Conservation (phyloP, 2,888 invertebrate species). For the Ophion ellenae region DNA sequence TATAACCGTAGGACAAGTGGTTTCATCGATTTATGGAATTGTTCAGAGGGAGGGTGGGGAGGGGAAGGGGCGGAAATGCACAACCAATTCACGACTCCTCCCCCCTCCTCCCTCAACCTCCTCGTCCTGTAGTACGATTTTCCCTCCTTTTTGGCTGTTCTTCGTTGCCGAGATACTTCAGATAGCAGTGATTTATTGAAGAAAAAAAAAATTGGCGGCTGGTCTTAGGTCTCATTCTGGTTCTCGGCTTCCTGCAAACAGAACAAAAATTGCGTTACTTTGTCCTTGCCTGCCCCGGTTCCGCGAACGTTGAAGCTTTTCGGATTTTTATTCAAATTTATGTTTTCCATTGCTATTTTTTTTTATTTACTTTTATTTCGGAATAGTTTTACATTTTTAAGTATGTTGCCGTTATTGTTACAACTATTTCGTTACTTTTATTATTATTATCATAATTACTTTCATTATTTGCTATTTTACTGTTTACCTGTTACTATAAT, state of each 20-base stretch:
- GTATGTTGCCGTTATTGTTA: no score
- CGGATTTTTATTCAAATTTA: no score
- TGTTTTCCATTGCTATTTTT: no score
- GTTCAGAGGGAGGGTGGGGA: constrained; percentile 69
- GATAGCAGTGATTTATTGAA: not conserved
- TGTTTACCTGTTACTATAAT: no score
- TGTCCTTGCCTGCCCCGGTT: no score
- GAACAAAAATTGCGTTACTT: not conserved
- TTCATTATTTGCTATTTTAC: no score
- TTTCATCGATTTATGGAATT: constrained; percentile 84
- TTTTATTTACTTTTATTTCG: no score
- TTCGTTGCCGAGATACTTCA: not conserved
- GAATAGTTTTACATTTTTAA: no score
- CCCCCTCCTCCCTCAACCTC: not conserved
- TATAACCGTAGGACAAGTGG: constrained; percentile 83
- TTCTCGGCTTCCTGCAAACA: constrained; percentile 77
- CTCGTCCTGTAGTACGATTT: not conserved
- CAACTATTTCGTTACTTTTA: no score
- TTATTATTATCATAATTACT: no score
- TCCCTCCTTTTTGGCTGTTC: constrained; percentile 36
- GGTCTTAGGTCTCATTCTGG: constrained; percentile 70
- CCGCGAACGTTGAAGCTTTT: no score
- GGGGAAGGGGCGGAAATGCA: constrained; percentile 77
- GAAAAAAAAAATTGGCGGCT: not conserved
- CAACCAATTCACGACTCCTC: constrained; percentile 38